Evolutionary conservation across 2,888 invertebrate species (phyloP).

Genomic region (Plebejus argus): DNA sequence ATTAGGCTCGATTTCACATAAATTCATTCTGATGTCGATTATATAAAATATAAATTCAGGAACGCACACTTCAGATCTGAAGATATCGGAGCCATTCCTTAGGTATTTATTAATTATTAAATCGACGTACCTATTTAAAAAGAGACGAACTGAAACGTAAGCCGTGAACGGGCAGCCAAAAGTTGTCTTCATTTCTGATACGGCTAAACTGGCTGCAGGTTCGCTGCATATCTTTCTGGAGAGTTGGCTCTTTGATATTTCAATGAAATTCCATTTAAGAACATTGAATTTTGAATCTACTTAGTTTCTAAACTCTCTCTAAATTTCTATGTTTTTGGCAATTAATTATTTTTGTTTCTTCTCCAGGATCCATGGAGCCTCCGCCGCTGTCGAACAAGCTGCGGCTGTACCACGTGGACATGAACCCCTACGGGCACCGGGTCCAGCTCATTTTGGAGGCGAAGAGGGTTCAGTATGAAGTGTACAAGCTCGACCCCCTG

Average conservation of each 20-base stretch:
- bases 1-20: not conserved
- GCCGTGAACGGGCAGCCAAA: not conserved
- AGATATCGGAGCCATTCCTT: not conserved
- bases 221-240: not conserved
- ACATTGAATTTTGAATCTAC: not conserved
- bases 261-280: not conserved
- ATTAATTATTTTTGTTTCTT: not conserved
- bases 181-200: not conserved
- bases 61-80: not conserved
- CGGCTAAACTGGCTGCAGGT: not conserved
- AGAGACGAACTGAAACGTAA: not conserved
- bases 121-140: not conserved
- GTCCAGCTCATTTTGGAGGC: conserved; percentile 82
- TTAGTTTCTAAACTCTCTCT: not conserved
- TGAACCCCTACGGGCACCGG: conserved; percentile 85
- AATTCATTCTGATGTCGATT: not conserved
- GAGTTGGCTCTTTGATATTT: not conserved
- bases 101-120: not conserved
- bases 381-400: conserved; percentile 72
- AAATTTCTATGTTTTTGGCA: not conserved
- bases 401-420: conserved; percentile 83
- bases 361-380: conserved; percentile 74
- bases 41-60: not conserved
- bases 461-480: conserved; percentile 81
- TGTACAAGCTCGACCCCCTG: conserved; percentile 79